These are phyloP conservation scores for Limnephilus lunatus DNA, from an alignment of 2,888 invertebrate species.

Conservation along the genomic window DNA sequence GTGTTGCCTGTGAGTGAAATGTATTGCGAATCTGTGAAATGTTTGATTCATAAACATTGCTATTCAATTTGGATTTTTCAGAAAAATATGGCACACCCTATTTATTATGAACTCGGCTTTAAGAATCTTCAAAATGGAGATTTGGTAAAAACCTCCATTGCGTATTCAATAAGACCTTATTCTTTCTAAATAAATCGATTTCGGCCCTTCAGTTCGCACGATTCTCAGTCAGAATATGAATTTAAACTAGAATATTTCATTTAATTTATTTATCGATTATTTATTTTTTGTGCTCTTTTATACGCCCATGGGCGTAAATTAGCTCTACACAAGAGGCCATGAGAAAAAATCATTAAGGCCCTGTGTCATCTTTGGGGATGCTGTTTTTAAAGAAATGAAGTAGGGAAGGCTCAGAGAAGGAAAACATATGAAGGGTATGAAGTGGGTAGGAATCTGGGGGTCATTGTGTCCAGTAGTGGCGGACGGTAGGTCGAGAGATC, in stretches of 20 bases:
- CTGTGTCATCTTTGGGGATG: too few relatives aligned
- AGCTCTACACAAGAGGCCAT: too few relatives aligned
- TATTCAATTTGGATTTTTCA: slow-evolving; percentile 25
- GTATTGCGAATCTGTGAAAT: slow-evolving; percentile 35
- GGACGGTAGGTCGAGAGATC: too few relatives aligned
- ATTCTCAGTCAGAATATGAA: background rate
- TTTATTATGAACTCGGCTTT: background rate
- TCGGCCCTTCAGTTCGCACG: background rate
- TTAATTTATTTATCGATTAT: background rate
- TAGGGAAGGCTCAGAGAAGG: too few relatives aligned
- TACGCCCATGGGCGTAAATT: too few relatives aligned
- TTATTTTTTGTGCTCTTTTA: too few relatives aligned
- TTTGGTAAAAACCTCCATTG: background rate
- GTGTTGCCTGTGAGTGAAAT: background rate
- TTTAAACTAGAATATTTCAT: background rate
- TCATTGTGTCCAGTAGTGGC: too few relatives aligned
- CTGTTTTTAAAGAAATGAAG: too few relatives aligned
- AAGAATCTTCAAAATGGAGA: background rate
- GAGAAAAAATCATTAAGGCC: too few relatives aligned
- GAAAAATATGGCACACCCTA: background rate
- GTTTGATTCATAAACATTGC: slow-evolving; percentile 40
- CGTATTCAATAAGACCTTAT: background rate
- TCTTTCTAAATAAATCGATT: background rate
- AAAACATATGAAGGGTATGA: too few relatives aligned
- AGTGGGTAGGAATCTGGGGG: too few relatives aligned